Percentiles rank a stretch among this genome's conserved stretches.
phyloP scores from a whole-genome alignment of 2,113 vertebrate species.

The Scomber colias region DNA sequence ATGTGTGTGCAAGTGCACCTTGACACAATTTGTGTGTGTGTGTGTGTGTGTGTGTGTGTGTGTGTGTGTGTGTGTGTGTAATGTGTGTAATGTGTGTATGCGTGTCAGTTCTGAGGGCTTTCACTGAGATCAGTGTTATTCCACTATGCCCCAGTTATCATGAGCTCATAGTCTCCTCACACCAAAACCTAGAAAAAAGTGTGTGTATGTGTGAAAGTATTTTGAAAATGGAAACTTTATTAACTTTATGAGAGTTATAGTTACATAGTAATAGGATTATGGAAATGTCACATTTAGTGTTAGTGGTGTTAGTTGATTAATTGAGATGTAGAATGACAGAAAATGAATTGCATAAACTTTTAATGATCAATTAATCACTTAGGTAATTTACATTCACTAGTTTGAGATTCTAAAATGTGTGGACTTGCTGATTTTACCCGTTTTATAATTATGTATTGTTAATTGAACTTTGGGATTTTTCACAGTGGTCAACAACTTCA shows the following conservation, averaged over 20 bases:
- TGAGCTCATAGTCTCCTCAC: conserved; percentile 8
- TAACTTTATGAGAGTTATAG: background rate
- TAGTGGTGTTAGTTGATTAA: background rate
- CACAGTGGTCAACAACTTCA: background rate
- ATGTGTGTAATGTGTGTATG: background rate
- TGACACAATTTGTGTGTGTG: background rate
- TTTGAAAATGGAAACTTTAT: background rate
- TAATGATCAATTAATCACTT: too few relatives aligned
- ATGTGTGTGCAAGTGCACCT: conserved; percentile 1
- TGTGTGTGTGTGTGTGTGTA: conserved; percentile 5
- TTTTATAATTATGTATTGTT: too few relatives aligned
- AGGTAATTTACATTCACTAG: too few relatives aligned
- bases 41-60: conserved; percentile 7
- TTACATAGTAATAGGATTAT: background rate
- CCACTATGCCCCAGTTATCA: background rate
- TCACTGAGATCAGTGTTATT: background rate
- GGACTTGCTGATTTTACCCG: too few relatives aligned
- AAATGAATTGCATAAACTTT: too few relatives aligned
- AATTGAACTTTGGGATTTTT: background rate
- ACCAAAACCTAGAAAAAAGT: background rate
- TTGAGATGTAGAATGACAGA: too few relatives aligned
- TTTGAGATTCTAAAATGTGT: too few relatives aligned
- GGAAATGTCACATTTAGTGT: background rate
- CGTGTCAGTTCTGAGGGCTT: background rate
- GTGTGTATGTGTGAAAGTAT: background rate